Percentiles rank a stretch among this genome's conserved stretches.
Evolutionary conservation across 2,113 vertebrate species (phyloP).

Genomic region (Gobius niger): DNA sequence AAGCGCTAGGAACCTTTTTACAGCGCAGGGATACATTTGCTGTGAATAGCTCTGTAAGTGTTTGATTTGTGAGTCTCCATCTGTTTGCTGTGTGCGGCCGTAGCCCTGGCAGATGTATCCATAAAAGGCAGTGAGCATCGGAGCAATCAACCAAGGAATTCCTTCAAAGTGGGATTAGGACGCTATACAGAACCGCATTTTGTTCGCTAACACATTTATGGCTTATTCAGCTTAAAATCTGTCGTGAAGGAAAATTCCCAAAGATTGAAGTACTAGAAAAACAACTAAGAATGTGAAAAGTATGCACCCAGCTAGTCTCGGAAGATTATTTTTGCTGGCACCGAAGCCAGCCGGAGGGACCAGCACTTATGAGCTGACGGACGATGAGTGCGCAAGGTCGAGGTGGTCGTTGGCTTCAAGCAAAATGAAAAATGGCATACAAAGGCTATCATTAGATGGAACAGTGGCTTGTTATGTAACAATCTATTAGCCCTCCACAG

Average conservation of each 20-base stretch:
- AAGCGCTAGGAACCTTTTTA: constrained; percentile 47
- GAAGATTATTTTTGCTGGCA: constrained; percentile 57
- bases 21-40: constrained; percentile 49
- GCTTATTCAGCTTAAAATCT: constrained; percentile 28
- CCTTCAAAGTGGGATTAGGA: constrained; percentile 69
- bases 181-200: constrained; percentile 47
- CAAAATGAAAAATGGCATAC: constrained; percentile 35
- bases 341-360: constrained; percentile 32
- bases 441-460: constrained; percentile 29
- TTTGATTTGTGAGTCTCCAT: constrained; percentile 75
- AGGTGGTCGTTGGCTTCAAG: constrained; percentile 40
- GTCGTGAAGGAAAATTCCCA: neutral
- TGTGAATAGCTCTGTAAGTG: constrained; percentile 52
- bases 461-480: constrained; percentile 18
- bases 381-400: constrained; percentile 29
- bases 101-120: constrained; percentile 73
- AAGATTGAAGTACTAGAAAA: constrained; percentile 11
- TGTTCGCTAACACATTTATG: constrained; percentile 38
- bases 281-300: constrained; percentile 18
- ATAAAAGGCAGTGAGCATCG: constrained; percentile 80
- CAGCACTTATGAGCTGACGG: constrained; percentile 45
- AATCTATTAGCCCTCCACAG: neutral
- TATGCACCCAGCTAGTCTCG: constrained; percentile 19
- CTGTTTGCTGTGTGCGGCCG: constrained; percentile 57
- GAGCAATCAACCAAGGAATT: constrained; percentile 77